Base-by-base conservation (phyloP, 1,140 invertebrate species). In the Saccostrea echinata region DNA sequence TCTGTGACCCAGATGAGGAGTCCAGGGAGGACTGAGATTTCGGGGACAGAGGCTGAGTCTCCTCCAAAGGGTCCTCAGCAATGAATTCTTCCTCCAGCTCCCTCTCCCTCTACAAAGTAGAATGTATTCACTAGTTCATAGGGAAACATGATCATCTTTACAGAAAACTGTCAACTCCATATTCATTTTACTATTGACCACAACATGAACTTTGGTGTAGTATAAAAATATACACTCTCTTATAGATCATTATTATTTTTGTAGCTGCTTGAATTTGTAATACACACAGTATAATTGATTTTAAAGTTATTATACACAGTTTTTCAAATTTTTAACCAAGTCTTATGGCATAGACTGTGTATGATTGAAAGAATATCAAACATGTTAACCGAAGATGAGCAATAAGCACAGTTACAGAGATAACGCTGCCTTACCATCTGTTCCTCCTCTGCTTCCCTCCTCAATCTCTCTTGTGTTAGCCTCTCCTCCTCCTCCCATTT, bases 371-470 rank as follows among this genome's bases (percentile, higher is more conserved):
- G n/a, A n/a, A 55, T 55, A 55, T 55, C 18, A 55, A 55, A 1
- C 11, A 55, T 55, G 53, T 55, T 13, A 1, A 55, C 53, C 11
- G 18, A 1, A 61, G 55, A 21, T 21, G 55, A 61, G 55, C 2
- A 6, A 61, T 21, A 43, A 61, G 18, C 16, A 8, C 16, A 21
- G 6, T 21, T 16, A 16, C 9, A 57, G 3, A 18, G 12, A 18
- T 21, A 61, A 33, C 11, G 3, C 13, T 12, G 11, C 30, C 81
- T 51, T 83, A 83, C 81, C 52, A 51, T 83, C 52, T 51, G 43
- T 27, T 83, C 81, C 18, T 83, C 81, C 24, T 83, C 81, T 51
- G 81, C 81, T 24, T 83, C 81, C 35, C 43, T 83, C 81, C 81
- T 83, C 43, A 83, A 21, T 51, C n/a, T n/a, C 81, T 83, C 81